Percentiles rank a stretch among this genome's conserved stretches.
phyloP scores from a whole-genome alignment of 2,888 invertebrate genomes.

The Metalampra italica region DNA sequence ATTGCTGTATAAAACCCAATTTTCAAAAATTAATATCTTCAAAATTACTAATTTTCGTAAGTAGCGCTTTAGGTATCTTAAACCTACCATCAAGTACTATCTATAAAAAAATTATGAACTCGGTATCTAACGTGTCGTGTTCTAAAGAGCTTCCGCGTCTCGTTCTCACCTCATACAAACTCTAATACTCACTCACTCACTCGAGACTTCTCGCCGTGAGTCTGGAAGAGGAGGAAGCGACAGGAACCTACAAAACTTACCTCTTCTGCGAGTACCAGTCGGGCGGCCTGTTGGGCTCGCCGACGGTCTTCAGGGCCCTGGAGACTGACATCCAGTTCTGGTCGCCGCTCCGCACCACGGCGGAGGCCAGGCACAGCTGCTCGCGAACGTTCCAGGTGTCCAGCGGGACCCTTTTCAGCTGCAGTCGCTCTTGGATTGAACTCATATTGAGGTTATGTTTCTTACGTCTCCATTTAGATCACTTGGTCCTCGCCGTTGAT shows the following conservation, averaged over 20 bases:
- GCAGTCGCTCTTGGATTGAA: conserved; percentile 66
- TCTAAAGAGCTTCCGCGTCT: too few species aligned
- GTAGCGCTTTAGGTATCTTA: too few species aligned
- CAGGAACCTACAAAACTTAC: conserved; percentile 25
- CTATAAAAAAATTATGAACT: too few species aligned
- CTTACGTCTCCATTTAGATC: background rate
- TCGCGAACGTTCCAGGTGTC: conserved; percentile 93
- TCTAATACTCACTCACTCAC: too few species aligned
- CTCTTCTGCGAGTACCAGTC: conserved; percentile 92
- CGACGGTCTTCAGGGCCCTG: conserved; percentile 86
- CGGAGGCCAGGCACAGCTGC: conserved; percentile 90
- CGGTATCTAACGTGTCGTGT: too few species aligned
- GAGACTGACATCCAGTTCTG: conserved; percentile 96
- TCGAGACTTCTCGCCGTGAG: too few species aligned
- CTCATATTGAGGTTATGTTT: conserved; percentile 44
- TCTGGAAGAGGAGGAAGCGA: background rate
- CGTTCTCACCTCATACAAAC: too few species aligned
- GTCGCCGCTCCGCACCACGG: conserved; percentile 90
- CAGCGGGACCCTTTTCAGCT: conserved; percentile 83
- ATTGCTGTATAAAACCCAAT: too few species aligned
- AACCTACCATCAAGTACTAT: too few species aligned
- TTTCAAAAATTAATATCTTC: too few species aligned
- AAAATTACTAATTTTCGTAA: too few species aligned
- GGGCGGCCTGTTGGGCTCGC: conserved; percentile 84
- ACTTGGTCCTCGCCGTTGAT: background rate